Evolutionary conservation across 2,113 vertebrate species (phyloP), one percentile per base, ranked within the genome.

Genomic region (Lepidothrix coronata): DNA sequence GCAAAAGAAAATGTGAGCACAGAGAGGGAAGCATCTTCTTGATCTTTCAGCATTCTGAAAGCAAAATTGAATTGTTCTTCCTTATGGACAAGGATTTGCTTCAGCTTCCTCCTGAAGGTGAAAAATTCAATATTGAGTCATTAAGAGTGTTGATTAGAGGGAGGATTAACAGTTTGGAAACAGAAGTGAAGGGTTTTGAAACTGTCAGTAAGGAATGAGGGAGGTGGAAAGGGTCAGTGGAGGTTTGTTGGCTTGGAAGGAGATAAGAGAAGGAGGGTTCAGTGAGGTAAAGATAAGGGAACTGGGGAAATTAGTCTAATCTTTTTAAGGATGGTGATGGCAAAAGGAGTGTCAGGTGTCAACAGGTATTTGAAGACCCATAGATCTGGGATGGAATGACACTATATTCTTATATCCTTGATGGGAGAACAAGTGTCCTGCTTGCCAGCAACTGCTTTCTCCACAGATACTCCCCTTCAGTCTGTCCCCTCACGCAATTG

Each of bases 171-270:
- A 68, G n/a, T 63, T 52, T 54, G 35, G 28, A 91, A 88, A 44
- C 43, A 6, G 22, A 70, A 41, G 44, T 35, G 25, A 12, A 51
- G 11, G 4, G 5, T 3, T 91, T 89, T 57, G 51, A 71, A 86
- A 41, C 0, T 2, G 7, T 37, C 37, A 62, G 0, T 57, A 79
- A 27, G 22, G 14, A 66, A 65, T 8, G 41, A 52, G 16, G 19
- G 2, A 1, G 6, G 5, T 71, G 33, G 41, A 61, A 71, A 23
- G 9, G 1, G 6, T 37, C 49, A 4, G 2, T n/a, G 19, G 23
- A 70, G 11, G 27, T 61, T 70, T 89, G 8, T 23, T 63, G 30
- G 22, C 39, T 52, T 28, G 14, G 51, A 52, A 28, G 51, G 51
- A 52, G 25, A 52, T 16, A 52, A 27, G 49, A 51, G 14, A 51